phyloP scores from a whole-genome alignment of 2,888 invertebrate genomes.

The Sarcophaga carnaria region DNA sequence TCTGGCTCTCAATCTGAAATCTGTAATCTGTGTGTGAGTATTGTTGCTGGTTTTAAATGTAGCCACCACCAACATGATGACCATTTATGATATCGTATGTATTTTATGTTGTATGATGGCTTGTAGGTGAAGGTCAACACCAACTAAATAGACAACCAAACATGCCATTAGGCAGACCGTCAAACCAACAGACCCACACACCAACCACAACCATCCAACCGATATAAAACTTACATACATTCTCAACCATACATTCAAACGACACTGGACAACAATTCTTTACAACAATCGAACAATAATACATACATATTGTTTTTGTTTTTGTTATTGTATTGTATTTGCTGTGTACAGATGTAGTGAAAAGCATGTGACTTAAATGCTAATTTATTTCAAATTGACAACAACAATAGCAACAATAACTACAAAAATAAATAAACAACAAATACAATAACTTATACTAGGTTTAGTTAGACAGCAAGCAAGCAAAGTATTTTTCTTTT shows the following conservation, averaged over 20 bases:
- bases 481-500: no score
- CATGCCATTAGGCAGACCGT: slow-evolving; percentile 10
- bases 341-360: neutral
- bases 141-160: slow-evolving; percentile 17
- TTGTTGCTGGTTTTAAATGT: neutral
- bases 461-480: no score
- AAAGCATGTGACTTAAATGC: slow-evolving; percentile 71
- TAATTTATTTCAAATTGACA: slow-evolving; percentile 65
- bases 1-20: no score
- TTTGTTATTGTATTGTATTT: no score
- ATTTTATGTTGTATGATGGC: slow-evolving; percentile 56
- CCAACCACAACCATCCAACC: slow-evolving; percentile 37
- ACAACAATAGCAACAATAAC: neutral
- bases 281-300: neutral
- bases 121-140: slow-evolving; percentile 72
- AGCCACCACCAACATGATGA: slow-evolving; percentile 42
- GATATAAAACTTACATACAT: slow-evolving; percentile 20
- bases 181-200: neutral
- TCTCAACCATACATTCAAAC: neutral
- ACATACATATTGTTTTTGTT: neutral
- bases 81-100: slow-evolving; percentile 40
- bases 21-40: neutral
- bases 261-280: neutral
- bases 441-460: no score
- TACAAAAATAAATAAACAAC: neutral